A percentile compares a stretch with the other conserved stretches of the same genome.
Conservation (phyloP, 1,140 invertebrate species). For the Hypothenemus hampei region DNA sequence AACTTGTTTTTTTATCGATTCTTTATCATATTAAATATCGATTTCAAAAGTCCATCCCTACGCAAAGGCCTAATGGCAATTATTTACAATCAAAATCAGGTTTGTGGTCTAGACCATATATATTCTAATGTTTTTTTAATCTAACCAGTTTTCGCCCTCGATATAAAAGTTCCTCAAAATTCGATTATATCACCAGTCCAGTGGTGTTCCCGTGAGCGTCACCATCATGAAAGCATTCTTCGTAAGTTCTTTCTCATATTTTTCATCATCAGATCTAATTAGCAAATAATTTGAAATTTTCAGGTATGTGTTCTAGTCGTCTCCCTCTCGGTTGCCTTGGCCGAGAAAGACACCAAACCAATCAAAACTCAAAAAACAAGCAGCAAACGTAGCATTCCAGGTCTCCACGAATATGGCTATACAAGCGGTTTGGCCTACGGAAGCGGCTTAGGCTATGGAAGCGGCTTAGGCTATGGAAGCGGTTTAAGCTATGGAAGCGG, state of each 20-base stretch:
- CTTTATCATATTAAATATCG: too few relatives aligned
- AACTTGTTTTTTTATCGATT: too few relatives aligned
- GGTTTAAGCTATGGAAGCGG: background rate
- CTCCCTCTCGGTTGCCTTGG: background rate
- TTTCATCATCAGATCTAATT: background rate
- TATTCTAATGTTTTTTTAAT: background rate
- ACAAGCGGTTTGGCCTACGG: background rate
- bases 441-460: background rate
- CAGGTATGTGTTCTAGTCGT: conserved; percentile 5
- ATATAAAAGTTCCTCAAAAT: background rate
- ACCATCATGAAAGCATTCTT: background rate
- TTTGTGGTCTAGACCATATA: too few relatives aligned
- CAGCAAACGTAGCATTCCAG: conserved; percentile 4
- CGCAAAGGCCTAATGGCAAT: too few relatives aligned
- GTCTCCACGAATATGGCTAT: background rate
- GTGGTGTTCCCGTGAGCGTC: background rate
- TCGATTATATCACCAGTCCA: background rate
- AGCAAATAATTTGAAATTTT: background rate
- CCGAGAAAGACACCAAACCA: background rate
- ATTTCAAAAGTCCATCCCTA: too few relatives aligned
- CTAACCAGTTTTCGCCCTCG: background rate
- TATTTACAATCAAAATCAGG: too few relatives aligned
- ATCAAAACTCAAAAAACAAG: background rate
- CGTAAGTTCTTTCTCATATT: background rate
- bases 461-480: background rate